A percentile compares a stretch with the other conserved stretches of the same genome.
These are phyloP conservation scores for Origma solitaria DNA, from an alignment of 2,113 vertebrate species.

Conservation along the genomic window DNA sequence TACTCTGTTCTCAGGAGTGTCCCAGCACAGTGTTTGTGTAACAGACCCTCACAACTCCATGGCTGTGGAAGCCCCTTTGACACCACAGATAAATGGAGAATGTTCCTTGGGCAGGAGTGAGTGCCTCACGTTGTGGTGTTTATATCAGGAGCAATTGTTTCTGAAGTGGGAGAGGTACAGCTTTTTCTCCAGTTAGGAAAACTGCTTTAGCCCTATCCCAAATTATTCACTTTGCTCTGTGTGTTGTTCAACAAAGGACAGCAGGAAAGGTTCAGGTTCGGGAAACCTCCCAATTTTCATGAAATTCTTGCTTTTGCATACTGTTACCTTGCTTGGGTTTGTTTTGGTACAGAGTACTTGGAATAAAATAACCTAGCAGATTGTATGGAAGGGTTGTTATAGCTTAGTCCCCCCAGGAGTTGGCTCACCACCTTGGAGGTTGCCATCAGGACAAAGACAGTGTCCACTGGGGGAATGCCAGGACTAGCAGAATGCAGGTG, in stretches of 20 bases:
- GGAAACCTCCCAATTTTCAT: background rate
- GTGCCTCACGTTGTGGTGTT: background rate
- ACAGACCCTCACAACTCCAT: background rate
- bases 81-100: background rate
- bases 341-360: background rate
- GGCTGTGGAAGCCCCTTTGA: background rate
- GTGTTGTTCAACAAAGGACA: background rate
- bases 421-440: background rate
- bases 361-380: background rate
- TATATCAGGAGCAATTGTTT: background rate
- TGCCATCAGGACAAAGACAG: background rate
- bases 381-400: background rate
- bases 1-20: slow-evolving; percentile 26
- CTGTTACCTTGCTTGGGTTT: background rate
- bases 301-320: background rate
- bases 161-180: background rate
- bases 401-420: background rate
- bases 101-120: background rate
- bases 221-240: background rate
- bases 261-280: background rate
- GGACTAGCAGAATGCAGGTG: background rate
- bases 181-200: background rate
- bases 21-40: background rate
- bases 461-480: background rate
- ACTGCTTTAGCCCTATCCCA: background rate